Percentiles rank a stretch among this genome's conserved stretches.
These are phyloP conservation scores for Arenicola marina DNA, from an alignment of 2,888 invertebrate species.

Conservation along the genomic window DNA sequence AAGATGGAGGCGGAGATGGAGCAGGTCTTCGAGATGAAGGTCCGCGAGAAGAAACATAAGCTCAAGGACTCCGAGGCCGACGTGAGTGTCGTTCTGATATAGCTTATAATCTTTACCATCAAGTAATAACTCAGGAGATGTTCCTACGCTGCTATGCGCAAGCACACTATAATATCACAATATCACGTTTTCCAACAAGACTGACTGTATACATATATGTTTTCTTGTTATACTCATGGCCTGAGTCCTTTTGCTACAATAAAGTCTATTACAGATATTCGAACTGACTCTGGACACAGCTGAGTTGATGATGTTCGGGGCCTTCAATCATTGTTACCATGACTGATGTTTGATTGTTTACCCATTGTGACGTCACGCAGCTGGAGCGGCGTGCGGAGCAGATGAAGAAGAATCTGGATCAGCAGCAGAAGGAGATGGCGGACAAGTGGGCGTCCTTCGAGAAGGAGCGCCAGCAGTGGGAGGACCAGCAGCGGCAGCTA, in stretches of 20 bases:
- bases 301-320: not conserved
- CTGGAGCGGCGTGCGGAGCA: conserved; percentile 87
- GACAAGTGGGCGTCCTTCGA: conserved; percentile 85
- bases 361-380: conserved; percentile 48
- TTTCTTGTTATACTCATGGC: no score
- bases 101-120: no score
- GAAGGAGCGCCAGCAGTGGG: conserved; percentile 85
- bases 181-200: no score
- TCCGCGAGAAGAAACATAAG: conserved; percentile 92
- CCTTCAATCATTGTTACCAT: not conserved
- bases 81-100: conserved; percentile 67
- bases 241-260: no score
- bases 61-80: conserved; percentile 93
- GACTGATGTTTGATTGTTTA: not conserved
- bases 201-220: no score
- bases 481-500: conserved; percentile 65
- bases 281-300: no score
- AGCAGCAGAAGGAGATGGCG: conserved; percentile 88
- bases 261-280: no score
- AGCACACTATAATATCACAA: no score
- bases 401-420: conserved; percentile 78
- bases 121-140: no score
- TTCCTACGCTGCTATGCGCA: no score
- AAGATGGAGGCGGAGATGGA: conserved; percentile 99
- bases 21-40: conserved; percentile 98